phyloP scores from a whole-genome alignment of 2,113 vertebrate species.

The Electrona antarctica region DNA sequence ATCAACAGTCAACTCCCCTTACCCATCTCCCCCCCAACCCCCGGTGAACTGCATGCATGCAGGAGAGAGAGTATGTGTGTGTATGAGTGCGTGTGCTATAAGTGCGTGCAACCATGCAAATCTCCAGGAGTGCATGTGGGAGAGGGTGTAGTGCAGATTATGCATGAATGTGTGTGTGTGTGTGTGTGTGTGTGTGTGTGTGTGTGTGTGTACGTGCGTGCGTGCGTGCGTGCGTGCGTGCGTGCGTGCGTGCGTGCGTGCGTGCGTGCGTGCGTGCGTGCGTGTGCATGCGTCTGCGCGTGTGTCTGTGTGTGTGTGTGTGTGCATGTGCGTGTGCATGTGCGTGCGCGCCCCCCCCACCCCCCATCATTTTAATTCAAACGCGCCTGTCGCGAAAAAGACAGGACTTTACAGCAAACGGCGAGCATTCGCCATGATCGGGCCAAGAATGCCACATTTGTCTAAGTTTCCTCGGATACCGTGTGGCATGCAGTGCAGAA shows the following conservation, averaged over 20 bases:
- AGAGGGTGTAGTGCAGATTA: background rate
- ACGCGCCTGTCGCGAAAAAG: no score
- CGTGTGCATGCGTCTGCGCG: background rate
- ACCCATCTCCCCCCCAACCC: conserved; percentile 14
- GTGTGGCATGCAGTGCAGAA: no score
- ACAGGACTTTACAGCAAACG: no score
- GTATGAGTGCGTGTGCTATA: conserved; percentile 6
- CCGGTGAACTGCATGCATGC: conserved; percentile 12
- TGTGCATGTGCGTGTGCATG: background rate
- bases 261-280: background rate
- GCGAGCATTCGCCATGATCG: no score
- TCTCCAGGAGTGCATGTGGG: background rate
- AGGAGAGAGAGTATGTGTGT: background rate
- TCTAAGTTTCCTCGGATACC: no score
- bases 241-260: no score
- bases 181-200: conserved; percentile 43
- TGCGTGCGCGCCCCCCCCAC: no score
- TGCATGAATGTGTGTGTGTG: conserved; percentile 54
- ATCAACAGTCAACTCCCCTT: conserved; percentile 53
- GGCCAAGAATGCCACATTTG: no score
- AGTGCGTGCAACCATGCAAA: background rate
- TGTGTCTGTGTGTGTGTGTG: conserved; percentile 58
- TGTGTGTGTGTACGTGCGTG: no score
- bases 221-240: background rate
- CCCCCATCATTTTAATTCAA: no score